phyloP scores from a whole-genome alignment of 2,797 vertebrate genomes.

The Bradypodion ventrale region DNA sequence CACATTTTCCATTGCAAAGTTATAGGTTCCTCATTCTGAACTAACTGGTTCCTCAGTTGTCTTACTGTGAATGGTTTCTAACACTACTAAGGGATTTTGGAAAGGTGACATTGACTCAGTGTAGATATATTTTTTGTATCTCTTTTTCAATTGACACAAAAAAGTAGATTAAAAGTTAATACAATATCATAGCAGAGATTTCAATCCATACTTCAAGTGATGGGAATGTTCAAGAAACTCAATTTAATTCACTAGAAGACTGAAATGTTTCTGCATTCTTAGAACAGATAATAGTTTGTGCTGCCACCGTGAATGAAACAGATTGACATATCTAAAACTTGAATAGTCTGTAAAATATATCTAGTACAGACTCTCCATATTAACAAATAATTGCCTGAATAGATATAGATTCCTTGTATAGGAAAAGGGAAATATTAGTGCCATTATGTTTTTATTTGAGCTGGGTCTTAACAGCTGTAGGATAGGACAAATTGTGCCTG shows the following conservation, averaged over 20 bases:
- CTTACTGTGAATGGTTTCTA: not conserved
- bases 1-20: not conserved
- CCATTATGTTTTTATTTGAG: not conserved
- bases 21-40: not conserved
- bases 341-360: not conserved
- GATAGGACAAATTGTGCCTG: not conserved
- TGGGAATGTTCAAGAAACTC: not conserved
- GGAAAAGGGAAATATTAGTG: not conserved
- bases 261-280: not conserved
- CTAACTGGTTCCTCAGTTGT: not conserved
- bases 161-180: not conserved
- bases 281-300: not conserved
- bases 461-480: not conserved
- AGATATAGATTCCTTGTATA: not conserved
- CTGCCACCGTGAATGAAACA: not conserved
- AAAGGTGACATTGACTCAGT: not conserved
- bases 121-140: not conserved
- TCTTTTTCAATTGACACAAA: not conserved
- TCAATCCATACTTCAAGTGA: not conserved
- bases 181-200: not conserved
- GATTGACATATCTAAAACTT: not conserved
- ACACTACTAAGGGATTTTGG: not conserved
- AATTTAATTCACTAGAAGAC: not conserved
- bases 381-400: not conserved
- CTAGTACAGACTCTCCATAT: not conserved